Base-by-base conservation (phyloP, 2,113 vertebrate genomes). In the Sphyrna mokarran region DNA sequence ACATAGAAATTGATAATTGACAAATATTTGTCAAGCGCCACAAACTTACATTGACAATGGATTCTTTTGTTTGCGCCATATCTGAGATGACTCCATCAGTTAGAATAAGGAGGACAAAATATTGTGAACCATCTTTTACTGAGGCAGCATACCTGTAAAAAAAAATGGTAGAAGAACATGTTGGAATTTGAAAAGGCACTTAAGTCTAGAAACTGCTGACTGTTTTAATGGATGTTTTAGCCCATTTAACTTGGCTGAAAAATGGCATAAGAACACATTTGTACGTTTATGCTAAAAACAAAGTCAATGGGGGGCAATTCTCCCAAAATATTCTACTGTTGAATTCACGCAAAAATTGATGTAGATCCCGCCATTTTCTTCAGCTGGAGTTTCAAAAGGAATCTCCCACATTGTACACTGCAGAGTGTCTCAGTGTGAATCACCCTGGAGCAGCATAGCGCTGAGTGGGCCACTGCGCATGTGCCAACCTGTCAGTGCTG, bases 11-110 rank as follows among this genome's bases (percentile, higher is more conserved):
- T 13, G 14, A 29, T 76, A 26, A 14, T 26, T 16, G 76, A 54
- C n/a, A 43, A 69, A 70, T 40, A 94, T 48, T 70, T 43, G 22
- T 23, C 48, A 94, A 69, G n/a, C 96, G 91, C 68, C 26, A 96
- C 1, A 95, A 40, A 97, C 98, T 98, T 97, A 99, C 99, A 0
- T 98, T 98, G 95, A 99, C 98, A 93, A 99, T 99, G 29, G 99
- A 98, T 97, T 99, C 99, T 97, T 99, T 99, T 58, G 99, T 98
- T 97, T 99, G 98, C 96, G 98, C 99, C 99, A 99, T 99, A 96
- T 99, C 99, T 18, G 99, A 99, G 97, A 99, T 99, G 96, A 99
- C 99, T 29, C 99, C 99, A 7, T 99, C 99, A 3, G 99, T 99
- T 97, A 99, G 97, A 97, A 99, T 99, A 97, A 99, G 98, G 95